Evolutionary conservation across 2,888 invertebrate species (phyloP).

Genomic region (Odiellus spinosus): DNA sequence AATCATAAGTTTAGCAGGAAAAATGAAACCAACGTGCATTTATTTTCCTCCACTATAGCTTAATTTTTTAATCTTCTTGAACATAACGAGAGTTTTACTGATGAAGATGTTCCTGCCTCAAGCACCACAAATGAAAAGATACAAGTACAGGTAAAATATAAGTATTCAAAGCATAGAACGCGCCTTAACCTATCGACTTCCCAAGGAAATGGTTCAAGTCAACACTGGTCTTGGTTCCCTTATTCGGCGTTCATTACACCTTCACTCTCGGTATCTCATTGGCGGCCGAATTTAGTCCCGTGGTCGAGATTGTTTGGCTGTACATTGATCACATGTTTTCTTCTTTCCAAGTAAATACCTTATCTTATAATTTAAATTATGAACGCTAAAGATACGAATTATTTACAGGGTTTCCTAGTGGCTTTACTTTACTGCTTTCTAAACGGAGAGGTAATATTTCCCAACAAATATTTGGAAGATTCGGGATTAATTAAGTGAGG

Average conservation of each 20-base stretch:
- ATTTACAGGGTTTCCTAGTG: not conserved
- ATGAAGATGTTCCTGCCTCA: not conserved
- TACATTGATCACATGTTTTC: slow-evolving; percentile 49
- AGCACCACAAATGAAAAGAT: not conserved
- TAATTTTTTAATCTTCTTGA: not conserved
- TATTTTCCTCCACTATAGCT: no score
- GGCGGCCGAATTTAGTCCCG: slow-evolving; percentile 35
- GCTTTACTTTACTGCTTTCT: not conserved
- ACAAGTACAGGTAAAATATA: not conserved
- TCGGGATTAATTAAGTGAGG: no score
- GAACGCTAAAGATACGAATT: not conserved
- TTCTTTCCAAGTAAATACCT: slow-evolving; percentile 43
- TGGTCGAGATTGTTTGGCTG: slow-evolving; percentile 43
- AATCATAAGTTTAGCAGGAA: no score
- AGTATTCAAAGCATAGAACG: not conserved
- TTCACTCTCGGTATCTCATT: slow-evolving; percentile 39
- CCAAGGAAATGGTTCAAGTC: slow-evolving; percentile 50
- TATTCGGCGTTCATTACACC: slow-evolving; percentile 51
- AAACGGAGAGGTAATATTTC: not conserved
- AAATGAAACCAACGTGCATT: no score
- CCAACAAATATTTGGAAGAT: no score
- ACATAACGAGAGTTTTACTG: not conserved
- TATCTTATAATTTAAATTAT: not conserved
- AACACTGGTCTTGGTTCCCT: slow-evolving; percentile 47
- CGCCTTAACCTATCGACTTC: slow-evolving; percentile 32